Conservation (phyloP, 1,140 invertebrate genomes). For the Diorhabda carinulata region DNA sequence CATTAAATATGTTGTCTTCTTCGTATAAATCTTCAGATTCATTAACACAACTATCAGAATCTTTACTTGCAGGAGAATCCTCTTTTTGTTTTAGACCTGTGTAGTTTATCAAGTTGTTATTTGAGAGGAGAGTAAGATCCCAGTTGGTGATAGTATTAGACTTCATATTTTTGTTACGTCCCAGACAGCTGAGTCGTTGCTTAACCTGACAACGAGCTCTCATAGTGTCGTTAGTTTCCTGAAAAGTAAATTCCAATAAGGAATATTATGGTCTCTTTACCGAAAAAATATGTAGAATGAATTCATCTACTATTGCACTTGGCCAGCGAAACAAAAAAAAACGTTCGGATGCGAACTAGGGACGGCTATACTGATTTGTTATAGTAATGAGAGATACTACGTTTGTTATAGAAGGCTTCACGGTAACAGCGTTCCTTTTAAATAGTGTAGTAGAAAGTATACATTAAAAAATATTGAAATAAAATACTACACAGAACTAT, state of each 20-base stretch:
- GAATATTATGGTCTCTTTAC: no score
- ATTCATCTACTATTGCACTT: no score
- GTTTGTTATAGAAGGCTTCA: no score
- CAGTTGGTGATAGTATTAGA: conserved; percentile 5
- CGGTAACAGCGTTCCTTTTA: no score
- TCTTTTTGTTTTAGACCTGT: background rate
- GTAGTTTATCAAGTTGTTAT: conserved; percentile 6
- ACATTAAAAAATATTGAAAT: no score
- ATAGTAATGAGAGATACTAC: no score
- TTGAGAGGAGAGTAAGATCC: background rate
- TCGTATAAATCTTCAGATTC: conserved; percentile 36
- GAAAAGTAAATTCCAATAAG: background rate
- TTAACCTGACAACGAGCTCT: conserved; percentile 18
- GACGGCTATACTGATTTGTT: no score
- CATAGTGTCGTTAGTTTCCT: conserved; percentile 14
- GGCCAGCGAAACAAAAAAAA: no score
- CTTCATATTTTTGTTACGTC: conserved; percentile 7
- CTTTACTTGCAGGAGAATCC: background rate
- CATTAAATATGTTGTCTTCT: conserved; percentile 53
- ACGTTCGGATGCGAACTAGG: no score
- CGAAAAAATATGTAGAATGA: no score
- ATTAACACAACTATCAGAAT: background rate
- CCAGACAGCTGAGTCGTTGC: conserved; percentile 6
- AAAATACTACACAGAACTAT: no score
- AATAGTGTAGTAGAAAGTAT: no score